These are phyloP conservation scores for Pyrrhia umbra DNA, from an alignment of 2,888 invertebrate species.

Conservation along the genomic window DNA sequence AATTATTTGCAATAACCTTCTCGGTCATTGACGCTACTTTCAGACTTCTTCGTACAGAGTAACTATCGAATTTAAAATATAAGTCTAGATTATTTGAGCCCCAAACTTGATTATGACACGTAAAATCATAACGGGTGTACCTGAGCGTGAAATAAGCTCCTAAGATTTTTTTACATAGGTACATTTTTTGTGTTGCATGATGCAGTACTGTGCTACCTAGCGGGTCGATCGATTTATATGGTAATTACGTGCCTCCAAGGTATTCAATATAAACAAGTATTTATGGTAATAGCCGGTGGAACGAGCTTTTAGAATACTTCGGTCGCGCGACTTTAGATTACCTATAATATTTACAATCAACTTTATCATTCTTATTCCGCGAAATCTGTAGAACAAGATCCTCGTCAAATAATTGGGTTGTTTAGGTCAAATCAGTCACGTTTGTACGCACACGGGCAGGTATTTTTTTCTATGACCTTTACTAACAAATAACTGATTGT, in stretches of 20 bases:
- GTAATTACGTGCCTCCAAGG: conserved; percentile 50
- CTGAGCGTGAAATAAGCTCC: conserved; percentile 43
- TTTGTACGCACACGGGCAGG: not conserved
- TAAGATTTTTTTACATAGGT: conserved; percentile 12
- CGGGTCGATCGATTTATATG: conserved; percentile 45
- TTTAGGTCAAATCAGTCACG: conserved; percentile 7
- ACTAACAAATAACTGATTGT: conserved; percentile 1
- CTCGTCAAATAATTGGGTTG: not conserved
- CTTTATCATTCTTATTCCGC: conserved; percentile 1
- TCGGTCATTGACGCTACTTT: not conserved
- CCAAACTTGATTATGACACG: conserved; percentile 3
- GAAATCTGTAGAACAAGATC: not conserved
- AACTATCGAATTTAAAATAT: not conserved
- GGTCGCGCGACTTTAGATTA: conserved; percentile 12
- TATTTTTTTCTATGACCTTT: conserved; percentile 14
- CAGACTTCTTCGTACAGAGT: not conserved
- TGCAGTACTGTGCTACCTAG: conserved; percentile 28
- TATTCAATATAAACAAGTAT: conserved; percentile 40
- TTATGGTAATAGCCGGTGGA: conserved; percentile 35
- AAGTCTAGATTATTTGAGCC: not conserved
- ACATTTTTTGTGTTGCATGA: conserved; percentile 13
- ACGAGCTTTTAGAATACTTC: conserved; percentile 38
- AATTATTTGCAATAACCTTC: not conserved
- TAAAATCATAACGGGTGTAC: conserved; percentile 9
- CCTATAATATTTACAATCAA: conserved; percentile 12